phyloP scores from a whole-genome alignment of 2,888 invertebrate genomes.

The Hirtodrosophila duncani region DNA sequence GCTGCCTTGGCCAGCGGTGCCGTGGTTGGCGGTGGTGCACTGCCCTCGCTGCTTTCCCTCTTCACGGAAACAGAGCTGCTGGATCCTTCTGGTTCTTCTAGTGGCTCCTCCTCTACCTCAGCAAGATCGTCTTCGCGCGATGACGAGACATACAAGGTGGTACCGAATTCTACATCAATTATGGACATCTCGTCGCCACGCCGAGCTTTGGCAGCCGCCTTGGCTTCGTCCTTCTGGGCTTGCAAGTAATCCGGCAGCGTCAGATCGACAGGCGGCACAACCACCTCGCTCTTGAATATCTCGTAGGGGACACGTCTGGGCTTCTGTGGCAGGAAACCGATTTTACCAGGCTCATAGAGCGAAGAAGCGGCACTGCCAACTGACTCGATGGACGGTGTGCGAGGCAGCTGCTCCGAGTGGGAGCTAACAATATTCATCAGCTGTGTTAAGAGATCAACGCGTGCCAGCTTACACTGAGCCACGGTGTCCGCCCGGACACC shows the following conservation, averaged over 20 bases:
- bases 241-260: constrained; percentile 54
- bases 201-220: constrained; percentile 43
- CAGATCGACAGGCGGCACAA: constrained; percentile 43
- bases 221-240: constrained; percentile 49
- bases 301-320: constrained; percentile 60
- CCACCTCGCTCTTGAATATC: constrained; percentile 66
- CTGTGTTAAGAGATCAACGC: constrained; percentile 81
- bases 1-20: constrained; percentile 20
- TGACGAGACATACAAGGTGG: constrained; percentile 73
- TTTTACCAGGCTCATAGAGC: constrained; percentile 83
- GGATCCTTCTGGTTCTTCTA: constrained; percentile 65
- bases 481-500: constrained; percentile 49
- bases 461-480: constrained; percentile 79
- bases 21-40: constrained; percentile 32
- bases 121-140: constrained; percentile 73
- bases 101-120: constrained; percentile 67
- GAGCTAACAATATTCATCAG: constrained; percentile 76
- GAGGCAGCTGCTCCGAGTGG: constrained; percentile 57
- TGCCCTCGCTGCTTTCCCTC: constrained; percentile 46
- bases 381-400: constrained; percentile 75
- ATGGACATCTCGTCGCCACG: constrained; percentile 51
- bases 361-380: constrained; percentile 73
- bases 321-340: constrained; percentile 83
- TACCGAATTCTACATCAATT: constrained; percentile 74
- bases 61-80: constrained; percentile 52